Evolutionary conservation across 2,797 vertebrate species (phyloP), one percentile per base, ranked within the genome.

Genomic region (Lycodopsis pacificus): DNA sequence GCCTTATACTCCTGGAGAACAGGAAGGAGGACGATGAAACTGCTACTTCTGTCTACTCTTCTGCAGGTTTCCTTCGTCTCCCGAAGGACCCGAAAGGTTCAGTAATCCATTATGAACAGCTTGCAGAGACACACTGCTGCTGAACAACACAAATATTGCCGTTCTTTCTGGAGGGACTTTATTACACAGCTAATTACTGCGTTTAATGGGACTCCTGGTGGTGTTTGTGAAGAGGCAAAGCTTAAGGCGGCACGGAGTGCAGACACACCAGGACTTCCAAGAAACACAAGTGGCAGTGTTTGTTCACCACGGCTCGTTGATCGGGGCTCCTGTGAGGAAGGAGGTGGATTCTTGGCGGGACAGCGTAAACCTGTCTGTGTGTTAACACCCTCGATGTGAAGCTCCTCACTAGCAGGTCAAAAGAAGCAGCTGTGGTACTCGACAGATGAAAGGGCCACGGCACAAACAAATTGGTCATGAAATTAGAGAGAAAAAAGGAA

Each of bases 1-100:
- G 96, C 95, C 83, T 96, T 96, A 86, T 97, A 99, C 81, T 99
- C 98, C 98, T 99, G 88, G 3, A 79, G 59, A 36, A 68, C 4
- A 49, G 15, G 9, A 48, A 0, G 11, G 19, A 68, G 54, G 20
- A 65, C 40, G 25, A 79, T 8, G 7, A 32, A 76, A 59, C 46
- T n/a, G n/a, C 13, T 42, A 20, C 51, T 25, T 7, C 65, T 44
- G 19, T 13, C 54, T 49, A 22, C 40, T 40, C 56, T 19, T 0
- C 27, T 65, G 59, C 22, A 22, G 46, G 19, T 20, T 46, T 44
- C 53, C 27, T 57, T 67, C 40, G 2, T 15, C 44, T 65, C 42
- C 11, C 36, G 61, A 30, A 46, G 8, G 12, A 40, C 25, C 51
- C n/a, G n/a, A 14, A n/a, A 36, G 62, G 14, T 38, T 59, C n/a